These are phyloP conservation scores for Macquaria australasica DNA, from an alignment of 2,113 vertebrate genomes.

Conservation along the genomic window DNA sequence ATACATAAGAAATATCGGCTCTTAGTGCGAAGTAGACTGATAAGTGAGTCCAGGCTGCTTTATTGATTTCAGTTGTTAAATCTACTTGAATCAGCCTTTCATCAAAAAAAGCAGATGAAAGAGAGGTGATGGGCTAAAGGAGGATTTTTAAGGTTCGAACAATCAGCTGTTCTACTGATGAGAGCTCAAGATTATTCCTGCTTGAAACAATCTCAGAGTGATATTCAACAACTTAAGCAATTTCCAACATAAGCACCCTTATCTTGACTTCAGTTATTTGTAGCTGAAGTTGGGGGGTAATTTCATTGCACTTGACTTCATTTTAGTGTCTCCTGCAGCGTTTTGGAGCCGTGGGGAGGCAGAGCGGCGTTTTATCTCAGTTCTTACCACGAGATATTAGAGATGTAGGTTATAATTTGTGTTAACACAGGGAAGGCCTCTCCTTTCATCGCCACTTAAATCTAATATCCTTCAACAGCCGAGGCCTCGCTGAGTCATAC, in stretches of 20 bases:
- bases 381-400: constrained; percentile 31
- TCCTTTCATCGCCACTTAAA: constrained; percentile 64
- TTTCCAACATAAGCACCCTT: constrained; percentile 20
- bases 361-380: background rate
- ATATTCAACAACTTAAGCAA: constrained; percentile 24
- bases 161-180: background rate
- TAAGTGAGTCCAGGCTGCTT: constrained; percentile 29
- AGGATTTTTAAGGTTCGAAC: constrained; percentile 3
- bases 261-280: background rate
- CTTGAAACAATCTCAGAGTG: background rate
- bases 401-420: constrained; percentile 58
- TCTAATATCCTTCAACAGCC: constrained; percentile 65
- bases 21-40: constrained; percentile 23
- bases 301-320: constrained; percentile 20
- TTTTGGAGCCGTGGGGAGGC: background rate
- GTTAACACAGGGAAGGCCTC: constrained; percentile 57
- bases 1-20: constrained; percentile 32
- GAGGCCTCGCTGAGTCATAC: constrained; percentile 54
- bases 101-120: background rate
- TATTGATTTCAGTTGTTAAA: constrained; percentile 56
- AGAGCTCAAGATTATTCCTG: constrained; percentile 6
- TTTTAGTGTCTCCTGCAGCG: constrained; percentile 14
- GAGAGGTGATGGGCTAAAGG: background rate
- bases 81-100: constrained; percentile 39
- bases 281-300: constrained; percentile 38